phyloP scores from a whole-genome alignment of 2,888 invertebrate genomes.

The Noctua comes region DNA sequence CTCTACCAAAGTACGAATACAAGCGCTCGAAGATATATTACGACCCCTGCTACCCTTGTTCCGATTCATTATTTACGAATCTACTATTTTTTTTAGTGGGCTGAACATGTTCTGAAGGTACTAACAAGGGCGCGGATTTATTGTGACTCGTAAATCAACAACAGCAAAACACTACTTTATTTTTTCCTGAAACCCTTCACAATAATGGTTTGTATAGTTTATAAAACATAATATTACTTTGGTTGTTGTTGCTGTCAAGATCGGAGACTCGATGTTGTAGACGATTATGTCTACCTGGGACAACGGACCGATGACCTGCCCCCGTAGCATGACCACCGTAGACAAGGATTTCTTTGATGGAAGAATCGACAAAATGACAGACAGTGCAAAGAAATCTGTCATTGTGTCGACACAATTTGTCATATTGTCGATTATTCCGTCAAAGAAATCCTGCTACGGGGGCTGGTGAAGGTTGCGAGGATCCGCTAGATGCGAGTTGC shows the following conservation, averaged over 20 bases:
- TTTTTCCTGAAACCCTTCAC: background rate
- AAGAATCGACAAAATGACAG: too few relatives aligned
- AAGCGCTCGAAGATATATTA: conserved; percentile 23
- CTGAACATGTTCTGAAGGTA: conserved; percentile 16
- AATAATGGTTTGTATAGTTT: background rate
- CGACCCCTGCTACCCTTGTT: conserved; percentile 25
- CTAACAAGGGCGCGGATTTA: conserved; percentile 15
- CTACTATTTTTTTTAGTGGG: conserved; percentile 28
- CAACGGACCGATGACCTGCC: too few relatives aligned
- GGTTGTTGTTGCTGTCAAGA: background rate
- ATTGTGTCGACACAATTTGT: too few relatives aligned
- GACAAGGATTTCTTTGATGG: too few relatives aligned
- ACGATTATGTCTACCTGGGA: too few relatives aligned
- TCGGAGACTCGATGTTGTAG: too few relatives aligned
- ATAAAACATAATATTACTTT: background rate
- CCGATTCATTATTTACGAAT: conserved; percentile 48
- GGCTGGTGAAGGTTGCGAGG: too few relatives aligned
- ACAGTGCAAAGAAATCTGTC: too few relatives aligned
- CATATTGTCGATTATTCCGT: too few relatives aligned
- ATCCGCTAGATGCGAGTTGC: too few relatives aligned
- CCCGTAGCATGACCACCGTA: fast-evolving
- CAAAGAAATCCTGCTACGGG: too few relatives aligned
- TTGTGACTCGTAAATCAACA: conserved; percentile 36
- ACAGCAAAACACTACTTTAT: background rate
- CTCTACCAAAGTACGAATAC: conserved; percentile 6